Conservation (phyloP, 2,113 vertebrate genomes). For the Nycticebus coucang region DNA sequence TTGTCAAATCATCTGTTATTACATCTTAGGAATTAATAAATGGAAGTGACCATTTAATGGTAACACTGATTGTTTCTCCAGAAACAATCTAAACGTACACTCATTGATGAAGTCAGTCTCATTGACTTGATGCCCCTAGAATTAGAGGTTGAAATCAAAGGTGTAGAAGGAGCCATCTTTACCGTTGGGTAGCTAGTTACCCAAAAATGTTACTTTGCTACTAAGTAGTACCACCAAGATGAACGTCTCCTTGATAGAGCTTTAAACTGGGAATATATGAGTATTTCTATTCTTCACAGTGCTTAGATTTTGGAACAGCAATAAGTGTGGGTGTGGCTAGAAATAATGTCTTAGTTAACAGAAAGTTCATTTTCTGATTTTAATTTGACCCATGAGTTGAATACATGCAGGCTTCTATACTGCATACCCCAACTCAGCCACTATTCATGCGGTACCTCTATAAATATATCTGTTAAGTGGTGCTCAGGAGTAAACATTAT, state of each 20-base stretch:
- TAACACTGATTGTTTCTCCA: background rate
- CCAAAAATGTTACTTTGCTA: background rate
- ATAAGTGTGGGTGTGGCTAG: background rate
- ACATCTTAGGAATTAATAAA: conserved; percentile 10
- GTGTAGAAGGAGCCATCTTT: background rate
- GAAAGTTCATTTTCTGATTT: background rate
- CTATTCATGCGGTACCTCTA: background rate
- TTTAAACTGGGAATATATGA: background rate
- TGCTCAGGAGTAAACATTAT: background rate
- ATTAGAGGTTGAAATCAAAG: background rate
- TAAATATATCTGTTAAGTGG: background rate
- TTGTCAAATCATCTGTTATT: conserved; percentile 32
- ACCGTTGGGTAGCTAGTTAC: background rate
- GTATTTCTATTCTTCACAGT: background rate
- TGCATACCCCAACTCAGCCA: background rate
- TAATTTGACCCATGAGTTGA: background rate
- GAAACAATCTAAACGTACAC: background rate
- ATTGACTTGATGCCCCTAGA: background rate
- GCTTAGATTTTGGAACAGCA: background rate
- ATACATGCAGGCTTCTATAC: background rate
- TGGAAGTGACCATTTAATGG: background rate
- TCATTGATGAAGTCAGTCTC: background rate
- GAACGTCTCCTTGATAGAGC: background rate
- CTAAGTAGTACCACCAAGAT: background rate
- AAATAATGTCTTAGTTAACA: background rate